Evolutionary conservation across 2,888 invertebrate species (phyloP), one percentile per base, ranked within the genome.

Genomic region (Bibio marci): DNA sequence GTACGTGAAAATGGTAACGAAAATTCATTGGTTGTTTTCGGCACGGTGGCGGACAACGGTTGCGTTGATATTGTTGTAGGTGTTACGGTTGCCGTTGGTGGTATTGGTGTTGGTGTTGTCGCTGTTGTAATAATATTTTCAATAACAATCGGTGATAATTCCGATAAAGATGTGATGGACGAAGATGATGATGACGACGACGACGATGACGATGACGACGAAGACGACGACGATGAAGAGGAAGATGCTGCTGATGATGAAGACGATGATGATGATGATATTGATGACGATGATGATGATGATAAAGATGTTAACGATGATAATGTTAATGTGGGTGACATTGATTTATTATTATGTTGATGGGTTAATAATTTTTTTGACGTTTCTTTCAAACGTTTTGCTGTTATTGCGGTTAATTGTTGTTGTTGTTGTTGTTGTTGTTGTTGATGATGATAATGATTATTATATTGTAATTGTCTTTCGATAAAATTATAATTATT

Each of bases 1-100:
- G 62, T 65, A 2, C 80, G 60, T 0, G 81, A 76, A 32, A 80
- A 60, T 0, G 74, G 73, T 41, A 75, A 19, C 6, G 41, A 27
- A 35, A 22, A 22, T 22, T 22, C 22, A 22, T 22, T 22, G 22
- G 22, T 22, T 22, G 8, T 6, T 22, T 22, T 22, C 8, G 22
- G 4, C 8, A 22, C 35, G 48, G 48, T 13, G 47, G 38, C 12
- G 46, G 11, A 10, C 32, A 32, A 8, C 32, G 4, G 32, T 19
- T 17, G 13, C 19, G 32, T 12, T 8, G 35, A 35, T 27, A 34
- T 40, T 11, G 28, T 37, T 11, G 44, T 32, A 4, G 40, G 34
- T 13, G 38, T 36, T 11, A 30, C n/a, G 10, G 17, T 13, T 18
- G 33, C 19, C 10, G 8, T 15, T 18, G 30, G 13, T 17, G 22